Conservation (phyloP, 2,797 vertebrate species). For the Diglossa cyanea region DNA sequence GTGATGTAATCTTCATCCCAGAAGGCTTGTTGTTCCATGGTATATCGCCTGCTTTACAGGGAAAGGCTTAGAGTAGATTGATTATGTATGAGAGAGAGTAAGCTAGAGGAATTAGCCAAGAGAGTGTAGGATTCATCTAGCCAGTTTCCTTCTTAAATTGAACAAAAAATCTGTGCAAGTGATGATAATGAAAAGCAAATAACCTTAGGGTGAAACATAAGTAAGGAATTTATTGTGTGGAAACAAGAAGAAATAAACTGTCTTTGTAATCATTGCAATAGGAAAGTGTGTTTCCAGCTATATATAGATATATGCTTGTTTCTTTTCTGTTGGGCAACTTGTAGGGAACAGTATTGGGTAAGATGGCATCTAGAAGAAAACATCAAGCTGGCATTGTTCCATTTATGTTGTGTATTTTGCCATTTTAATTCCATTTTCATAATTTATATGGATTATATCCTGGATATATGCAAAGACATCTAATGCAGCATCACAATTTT, state of each 20-base stretch:
- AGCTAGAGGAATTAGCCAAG: conserved; percentile 21
- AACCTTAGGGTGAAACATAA: conserved; percentile 5
- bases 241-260: neutral
- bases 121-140: neutral
- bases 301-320: neutral
- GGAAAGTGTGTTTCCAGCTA: neutral
- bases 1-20: conserved; percentile 71
- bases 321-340: neutral
- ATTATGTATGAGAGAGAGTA: conserved; percentile 44
- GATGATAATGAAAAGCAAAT: conserved; percentile 47
- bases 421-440: neutral
- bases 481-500: neutral
- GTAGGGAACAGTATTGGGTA: neutral
- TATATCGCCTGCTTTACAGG: conserved; percentile 38
- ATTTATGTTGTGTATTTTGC: neutral
- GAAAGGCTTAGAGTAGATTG: conserved; percentile 6
- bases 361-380: neutral
- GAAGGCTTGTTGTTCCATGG: conserved; percentile 37
- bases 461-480: neutral
- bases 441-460: neutral
- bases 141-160: conserved; percentile 32
- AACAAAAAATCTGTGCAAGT: neutral
- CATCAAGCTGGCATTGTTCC: neutral
- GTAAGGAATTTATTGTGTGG: neutral
- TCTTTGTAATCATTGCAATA: neutral